Evolutionary conservation across 2,888 invertebrate genomes (phyloP), one percentile per base, ranked within the genome.

Genomic region (Atethmia centrago): DNA sequence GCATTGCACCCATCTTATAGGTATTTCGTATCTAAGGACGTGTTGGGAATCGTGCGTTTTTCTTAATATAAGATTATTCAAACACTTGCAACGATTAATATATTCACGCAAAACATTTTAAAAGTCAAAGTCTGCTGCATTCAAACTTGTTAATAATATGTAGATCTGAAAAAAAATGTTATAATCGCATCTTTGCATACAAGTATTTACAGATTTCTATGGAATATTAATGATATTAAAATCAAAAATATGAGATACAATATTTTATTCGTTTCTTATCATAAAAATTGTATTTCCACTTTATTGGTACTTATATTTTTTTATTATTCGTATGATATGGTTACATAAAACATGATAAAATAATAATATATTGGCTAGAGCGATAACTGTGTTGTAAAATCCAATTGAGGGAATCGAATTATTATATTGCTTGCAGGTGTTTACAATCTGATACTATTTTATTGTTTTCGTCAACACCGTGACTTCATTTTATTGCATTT

Each of bases 361-460:
- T 58, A 61, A 55, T 61, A 74, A 49, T 74, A 61, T 51, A 69
- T 62, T 71, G 45, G 36, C 59, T 66, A 47, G 53, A 40, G 14
- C 65, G 71, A 75, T 83, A 86, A 75, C 61, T 31, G 5, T 53
- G 66, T 74, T 77, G 73, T 74, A 66, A 77, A 66, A 68, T 76
- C 74, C 49, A 73, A 74, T 75, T 74, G 79, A 65, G 36, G 58
- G 71, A 67, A 72, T 68, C 74, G 42, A 70, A 74, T 74, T 83
- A 70, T 77, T 82, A 62, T 73, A 72, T 85, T 45, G 45, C 70
- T 61, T 16, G 28, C 61, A 25, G 42, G 59, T 71, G 42, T 71
- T 71, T 51, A 65, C 21, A 63, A 77, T 79, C 55, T 66, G 49
- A 74, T 80, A 69, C 14, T n/a, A 59, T 82, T 82, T 84, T 80